phyloP scores from a whole-genome alignment of 2,797 vertebrate genomes.

The Artibeus jamaicensis region DNA sequence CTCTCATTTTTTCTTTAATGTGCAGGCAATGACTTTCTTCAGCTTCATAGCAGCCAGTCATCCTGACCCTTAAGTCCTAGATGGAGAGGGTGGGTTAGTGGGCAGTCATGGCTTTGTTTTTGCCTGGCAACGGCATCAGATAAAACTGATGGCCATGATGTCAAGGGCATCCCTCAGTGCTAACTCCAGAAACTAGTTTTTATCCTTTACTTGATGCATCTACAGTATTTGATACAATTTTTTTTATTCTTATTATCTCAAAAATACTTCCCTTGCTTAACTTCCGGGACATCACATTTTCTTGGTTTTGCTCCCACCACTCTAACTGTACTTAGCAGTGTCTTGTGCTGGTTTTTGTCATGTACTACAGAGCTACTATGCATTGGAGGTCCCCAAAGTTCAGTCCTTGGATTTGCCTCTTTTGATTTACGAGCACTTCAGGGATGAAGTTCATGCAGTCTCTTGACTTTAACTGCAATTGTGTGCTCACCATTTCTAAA shows the following conservation, averaged over 20 bases:
- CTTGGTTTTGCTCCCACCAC: not conserved
- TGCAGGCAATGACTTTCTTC: not conserved
- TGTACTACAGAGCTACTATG: not conserved
- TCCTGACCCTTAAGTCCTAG: not conserved
- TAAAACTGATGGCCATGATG: not conserved
- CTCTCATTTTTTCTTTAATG: slow-evolving; percentile 39
- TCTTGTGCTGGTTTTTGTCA: not conserved
- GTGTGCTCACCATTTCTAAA: not conserved
- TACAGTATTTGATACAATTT: not conserved
- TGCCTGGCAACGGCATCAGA: not conserved
- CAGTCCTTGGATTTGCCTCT: not conserved
- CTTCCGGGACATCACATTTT: not conserved
- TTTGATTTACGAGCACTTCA: not conserved
- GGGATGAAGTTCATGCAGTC: not conserved
- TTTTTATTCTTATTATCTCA: not conserved
- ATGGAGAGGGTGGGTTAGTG: slow-evolving; percentile 47
- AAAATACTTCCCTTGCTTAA: not conserved
- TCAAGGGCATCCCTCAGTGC: not conserved
- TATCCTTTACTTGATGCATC: not conserved
- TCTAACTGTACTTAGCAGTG: not conserved
- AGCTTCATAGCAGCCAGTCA: not conserved
- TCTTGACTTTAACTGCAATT: not conserved
- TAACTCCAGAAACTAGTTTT: not conserved
- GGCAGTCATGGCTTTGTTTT: slow-evolving; percentile 23
- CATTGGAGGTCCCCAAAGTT: not conserved